These are phyloP conservation scores for Bombus confusus DNA, from an alignment of 1,140 invertebrate species.

Conservation along the genomic window DNA sequence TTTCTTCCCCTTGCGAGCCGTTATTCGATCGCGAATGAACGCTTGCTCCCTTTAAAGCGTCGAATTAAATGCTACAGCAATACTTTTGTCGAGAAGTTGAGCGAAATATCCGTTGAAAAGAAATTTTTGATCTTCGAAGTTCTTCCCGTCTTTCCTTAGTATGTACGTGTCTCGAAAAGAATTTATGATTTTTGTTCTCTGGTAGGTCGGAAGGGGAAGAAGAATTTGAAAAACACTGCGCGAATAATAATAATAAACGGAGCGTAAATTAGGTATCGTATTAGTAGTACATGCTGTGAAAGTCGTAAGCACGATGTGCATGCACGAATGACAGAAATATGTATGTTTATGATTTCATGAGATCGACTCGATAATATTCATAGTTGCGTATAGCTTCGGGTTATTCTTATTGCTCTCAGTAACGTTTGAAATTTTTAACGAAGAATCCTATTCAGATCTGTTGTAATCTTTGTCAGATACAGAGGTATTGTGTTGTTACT, in stretches of 20 bases:
- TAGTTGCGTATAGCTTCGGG: neutral
- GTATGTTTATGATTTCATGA: neutral
- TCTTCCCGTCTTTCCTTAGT: neutral
- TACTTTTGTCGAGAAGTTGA: neutral
- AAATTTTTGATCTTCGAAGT: neutral
- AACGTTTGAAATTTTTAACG: neutral
- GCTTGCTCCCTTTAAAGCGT: neutral
- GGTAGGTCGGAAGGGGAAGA: neutral
- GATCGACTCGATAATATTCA: too few species aligned
- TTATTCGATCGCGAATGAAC: neutral
- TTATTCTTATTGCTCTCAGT: neutral
- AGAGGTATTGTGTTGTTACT: too few species aligned
- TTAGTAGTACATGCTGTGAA: constrained; percentile 47
- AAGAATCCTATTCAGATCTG: too few species aligned
- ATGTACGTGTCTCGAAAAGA: neutral
- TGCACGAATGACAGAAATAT: constrained; percentile 27
- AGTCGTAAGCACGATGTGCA: constrained; percentile 49
- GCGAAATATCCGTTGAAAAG: neutral
- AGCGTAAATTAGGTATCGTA: constrained; percentile 31
- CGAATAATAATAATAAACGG: constrained; percentile 14
- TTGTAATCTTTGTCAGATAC: too few species aligned
- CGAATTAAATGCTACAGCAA: neutral
- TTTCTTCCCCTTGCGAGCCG: neutral
- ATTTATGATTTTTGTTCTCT: neutral
- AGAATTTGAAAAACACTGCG: constrained; percentile 32